Evolutionary conservation across 2,113 vertebrate genomes (phyloP), one percentile per base, ranked within the genome.

Genomic region (Plectropomus leopardus): DNA sequence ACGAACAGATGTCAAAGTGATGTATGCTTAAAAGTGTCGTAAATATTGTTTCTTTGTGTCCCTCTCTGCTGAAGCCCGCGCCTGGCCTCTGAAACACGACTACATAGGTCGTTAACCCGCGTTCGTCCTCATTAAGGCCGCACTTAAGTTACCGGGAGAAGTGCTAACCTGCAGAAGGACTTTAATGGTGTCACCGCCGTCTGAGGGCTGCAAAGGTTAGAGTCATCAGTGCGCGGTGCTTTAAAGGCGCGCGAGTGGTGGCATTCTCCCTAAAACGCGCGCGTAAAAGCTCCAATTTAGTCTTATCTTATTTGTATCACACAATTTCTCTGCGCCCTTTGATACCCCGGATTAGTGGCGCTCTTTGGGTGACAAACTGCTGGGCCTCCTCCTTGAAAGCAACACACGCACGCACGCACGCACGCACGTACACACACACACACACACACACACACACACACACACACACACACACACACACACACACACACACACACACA

Each of bases 101-200:
- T 92, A 92, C 92, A 89, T 64, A 83, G 47, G 88, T 91, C 91
- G 92, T 95, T 93, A 95, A 95, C 90, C 93, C 65, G 86, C 88
- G 83, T 79, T 92, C 88, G 92, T 94, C 94, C 94, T 95, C 94
- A 94, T 94, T 95, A 94, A 90, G 90, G 89, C 80, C 81, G 85
- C 88, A 87, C 84, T 93, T 89, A 92, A 93, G 91, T 94, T 88
- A 90, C 93, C 88, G 60, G 81, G 55, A 91, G 86, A 91, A 86
- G 92, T 88, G 92, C 86, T 91, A 93, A 94, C 86, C 92, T 89
- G 91, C 85, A 86, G 78, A 88, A 83, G 71, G 82, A 54, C 69
- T 85, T 92, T 93, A 92, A 93, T 91, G 84, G 90, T 91, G 91
- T 90, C 89, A 87, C 81, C 72, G 64, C 79, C 70, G 69, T 77